Conservation (phyloP, 1,140 invertebrate species). For the Cotesia glomerata region DNA sequence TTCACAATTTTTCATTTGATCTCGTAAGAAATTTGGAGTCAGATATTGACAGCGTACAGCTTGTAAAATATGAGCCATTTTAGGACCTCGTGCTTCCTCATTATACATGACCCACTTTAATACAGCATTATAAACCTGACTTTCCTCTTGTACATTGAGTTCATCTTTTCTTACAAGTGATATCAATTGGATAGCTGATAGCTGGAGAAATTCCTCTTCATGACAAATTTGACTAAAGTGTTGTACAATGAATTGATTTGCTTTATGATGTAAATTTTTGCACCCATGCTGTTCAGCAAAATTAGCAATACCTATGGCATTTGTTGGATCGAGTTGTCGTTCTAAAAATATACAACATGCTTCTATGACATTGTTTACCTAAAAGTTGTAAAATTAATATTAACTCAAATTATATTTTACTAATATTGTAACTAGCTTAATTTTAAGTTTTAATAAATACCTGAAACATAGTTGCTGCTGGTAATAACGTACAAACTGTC, state of each 20-base stretch:
- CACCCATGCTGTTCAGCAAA: conserved; percentile 93
- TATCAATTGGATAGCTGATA: conserved; percentile 80
- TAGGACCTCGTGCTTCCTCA: conserved; percentile 79
- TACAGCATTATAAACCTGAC: conserved; percentile 90
- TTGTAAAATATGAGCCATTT: conserved; percentile 85
- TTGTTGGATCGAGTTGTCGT: conserved; percentile 88
- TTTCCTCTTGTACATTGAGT: conserved; percentile 87
- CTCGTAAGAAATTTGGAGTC: conserved; percentile 86
- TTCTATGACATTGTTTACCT: conserved; percentile 88
- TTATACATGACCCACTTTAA: conserved; percentile 90
- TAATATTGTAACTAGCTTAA: no score
- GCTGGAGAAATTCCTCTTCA: conserved; percentile 88
- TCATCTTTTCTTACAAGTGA: conserved; percentile 84
- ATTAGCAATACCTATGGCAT: conserved; percentile 90
- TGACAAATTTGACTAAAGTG: conserved; percentile 89
- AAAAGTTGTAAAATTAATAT: conserved; percentile 1
- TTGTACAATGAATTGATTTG: conserved; percentile 87
- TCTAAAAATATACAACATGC: conserved; percentile 90
- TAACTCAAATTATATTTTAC: no score
- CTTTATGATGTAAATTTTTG: conserved; percentile 80
- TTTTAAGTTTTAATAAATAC: conserved; percentile 56
- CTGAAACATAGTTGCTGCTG: conserved; percentile 94
- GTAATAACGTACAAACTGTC: conserved; percentile 87
- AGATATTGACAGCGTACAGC: conserved; percentile 90
- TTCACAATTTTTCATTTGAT: conserved; percentile 90